Evolutionary conservation across 2,888 invertebrate genomes (phyloP).

Genomic region (Melanotus villosus): DNA sequence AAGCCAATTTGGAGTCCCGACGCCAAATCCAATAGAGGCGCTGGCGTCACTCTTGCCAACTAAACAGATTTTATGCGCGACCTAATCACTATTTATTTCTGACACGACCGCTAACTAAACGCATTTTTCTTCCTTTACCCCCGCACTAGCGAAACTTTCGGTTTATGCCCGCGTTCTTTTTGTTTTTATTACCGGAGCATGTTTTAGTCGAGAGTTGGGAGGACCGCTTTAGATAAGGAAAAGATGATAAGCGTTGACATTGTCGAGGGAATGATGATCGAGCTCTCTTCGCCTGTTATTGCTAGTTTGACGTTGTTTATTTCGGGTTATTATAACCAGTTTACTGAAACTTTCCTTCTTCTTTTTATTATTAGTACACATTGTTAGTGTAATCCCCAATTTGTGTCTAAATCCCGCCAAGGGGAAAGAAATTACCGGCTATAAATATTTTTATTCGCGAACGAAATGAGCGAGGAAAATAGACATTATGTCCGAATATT

Average conservation of each 20-base stretch:
- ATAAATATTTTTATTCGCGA: no score
- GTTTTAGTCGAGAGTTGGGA: neutral
- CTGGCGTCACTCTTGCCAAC: conserved; percentile 33
- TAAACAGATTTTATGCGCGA: conserved; percentile 40
- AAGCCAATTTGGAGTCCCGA: conserved; percentile 40
- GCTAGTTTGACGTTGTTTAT: neutral
- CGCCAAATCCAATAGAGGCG: conserved; percentile 35
- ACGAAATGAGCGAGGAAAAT: no score
- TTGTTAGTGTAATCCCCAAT: no score
- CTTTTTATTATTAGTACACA: no score
- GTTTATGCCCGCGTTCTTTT: neutral
- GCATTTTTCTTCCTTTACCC: conserved; percentile 36
- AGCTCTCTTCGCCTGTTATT: conserved; percentile 12
- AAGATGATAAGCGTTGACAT: conserved; percentile 11
- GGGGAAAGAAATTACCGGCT: no score
- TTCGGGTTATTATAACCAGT: neutral
- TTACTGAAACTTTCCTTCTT: no score
- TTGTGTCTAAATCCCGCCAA: no score
- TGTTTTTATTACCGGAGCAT: conserved; percentile 1
- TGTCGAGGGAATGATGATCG: conserved; percentile 12
- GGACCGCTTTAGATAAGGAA: neutral
- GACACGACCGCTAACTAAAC: conserved; percentile 30
- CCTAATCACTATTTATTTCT: conserved; percentile 42
- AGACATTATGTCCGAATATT: no score
- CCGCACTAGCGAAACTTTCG: neutral